A percentile compares a stretch with the other conserved stretches of the same genome.
phyloP scores from a whole-genome alignment of 35 echinoderm and acorn worm species.

The Nesometra sesokonis region DNA sequence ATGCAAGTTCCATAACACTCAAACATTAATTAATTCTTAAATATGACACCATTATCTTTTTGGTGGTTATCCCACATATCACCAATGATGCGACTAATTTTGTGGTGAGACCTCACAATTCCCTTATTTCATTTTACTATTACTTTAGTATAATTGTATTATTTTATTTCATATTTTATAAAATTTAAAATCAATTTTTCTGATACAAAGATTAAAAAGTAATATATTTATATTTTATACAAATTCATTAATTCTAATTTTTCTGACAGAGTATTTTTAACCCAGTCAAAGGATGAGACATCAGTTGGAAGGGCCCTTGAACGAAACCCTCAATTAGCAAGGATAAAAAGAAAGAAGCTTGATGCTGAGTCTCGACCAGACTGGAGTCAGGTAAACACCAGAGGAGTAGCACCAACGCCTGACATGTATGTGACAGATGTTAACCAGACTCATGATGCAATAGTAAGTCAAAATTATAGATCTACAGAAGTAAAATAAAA shows the following conservation, averaged over 20 bases:
- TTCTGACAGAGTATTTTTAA: not conserved
- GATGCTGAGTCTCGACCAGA: slow-evolving; percentile 31
- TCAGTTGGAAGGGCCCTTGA: slow-evolving; percentile 26
- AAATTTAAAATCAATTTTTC: not conserved
- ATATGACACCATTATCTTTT: no score
- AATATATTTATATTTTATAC: not conserved
- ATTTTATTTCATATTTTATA: no score
- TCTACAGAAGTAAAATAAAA: no score
- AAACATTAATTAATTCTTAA: no score
- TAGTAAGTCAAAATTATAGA: slow-evolving; percentile 75
- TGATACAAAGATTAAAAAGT: not conserved
- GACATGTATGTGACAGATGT: slow-evolving; percentile 82
- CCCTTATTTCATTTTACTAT: no score
- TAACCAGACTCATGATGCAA: slow-evolving; percentile 87
- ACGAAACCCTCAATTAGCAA: slow-evolving; percentile 11
- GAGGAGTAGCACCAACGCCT: slow-evolving; percentile 48
- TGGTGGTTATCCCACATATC: no score
- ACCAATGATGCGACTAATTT: no score
- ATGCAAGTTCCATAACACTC: no score
- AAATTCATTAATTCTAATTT: not conserved
- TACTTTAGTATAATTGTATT: no score
- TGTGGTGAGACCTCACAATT: no score
- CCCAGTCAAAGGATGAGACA: slow-evolving; percentile 8
- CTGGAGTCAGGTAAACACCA: slow-evolving; percentile 41
- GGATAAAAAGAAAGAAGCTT: not conserved